Conservation (phyloP, 1,140 invertebrate species). For the Sycophaga agraensis region DNA sequence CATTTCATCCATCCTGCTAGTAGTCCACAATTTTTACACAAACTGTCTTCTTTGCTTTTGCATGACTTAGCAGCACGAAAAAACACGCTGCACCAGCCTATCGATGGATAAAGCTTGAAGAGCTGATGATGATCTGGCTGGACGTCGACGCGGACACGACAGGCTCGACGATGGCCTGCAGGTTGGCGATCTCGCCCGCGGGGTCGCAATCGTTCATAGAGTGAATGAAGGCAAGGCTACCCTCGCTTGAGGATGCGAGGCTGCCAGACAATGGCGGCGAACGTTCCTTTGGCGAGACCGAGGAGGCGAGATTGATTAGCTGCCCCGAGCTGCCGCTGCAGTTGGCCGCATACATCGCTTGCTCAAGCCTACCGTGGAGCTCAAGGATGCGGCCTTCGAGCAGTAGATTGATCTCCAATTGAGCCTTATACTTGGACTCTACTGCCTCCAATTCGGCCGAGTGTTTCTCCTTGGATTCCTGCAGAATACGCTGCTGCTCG, state of each 20-base stretch:
- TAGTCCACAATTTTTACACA: too few species aligned
- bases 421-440: conserved; percentile 71
- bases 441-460: conserved; percentile 62
- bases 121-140: neutral
- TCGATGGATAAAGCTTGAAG: neutral
- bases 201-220: conserved; percentile 53
- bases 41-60: too few species aligned
- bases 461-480: conserved; percentile 58
- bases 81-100: too few species aligned
- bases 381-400: conserved; percentile 70
- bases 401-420: conserved; percentile 67
- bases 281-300: conserved; percentile 53
- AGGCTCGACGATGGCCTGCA: conserved; percentile 54
- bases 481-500: conserved; percentile 56
- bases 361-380: conserved; percentile 60
- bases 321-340: conserved; percentile 23
- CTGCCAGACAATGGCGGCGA: conserved; percentile 53
- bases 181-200: conserved; percentile 52
- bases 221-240: conserved; percentile 53
- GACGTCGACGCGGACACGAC: neutral
- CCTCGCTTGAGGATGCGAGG: conserved; percentile 55
- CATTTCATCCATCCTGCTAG: too few species aligned
- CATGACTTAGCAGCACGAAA: too few species aligned
- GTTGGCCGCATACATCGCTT: conserved; percentile 34
- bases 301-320: conserved; percentile 46